Evolutionary conservation across 2,797 vertebrate species (phyloP).

Genomic region (Myotis pilosus): DNA sequence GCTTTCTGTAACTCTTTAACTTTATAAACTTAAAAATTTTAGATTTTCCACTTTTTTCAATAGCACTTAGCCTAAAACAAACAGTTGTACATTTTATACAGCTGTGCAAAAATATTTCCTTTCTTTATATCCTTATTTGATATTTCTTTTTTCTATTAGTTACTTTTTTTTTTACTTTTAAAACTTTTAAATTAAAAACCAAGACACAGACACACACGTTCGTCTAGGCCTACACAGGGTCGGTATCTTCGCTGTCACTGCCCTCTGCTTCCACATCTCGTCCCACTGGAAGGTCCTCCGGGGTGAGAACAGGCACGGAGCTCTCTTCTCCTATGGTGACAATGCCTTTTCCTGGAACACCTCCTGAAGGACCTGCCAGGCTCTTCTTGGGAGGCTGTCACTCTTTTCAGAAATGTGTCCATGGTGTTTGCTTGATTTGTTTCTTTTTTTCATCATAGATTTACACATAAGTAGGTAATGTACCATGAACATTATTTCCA

Average conservation of each 20-base stretch:
- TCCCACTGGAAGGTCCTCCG: neutral
- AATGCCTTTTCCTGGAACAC: neutral
- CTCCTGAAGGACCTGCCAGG: no score
- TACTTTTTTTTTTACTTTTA: neutral
- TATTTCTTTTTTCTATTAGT: neutral
- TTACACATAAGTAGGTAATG: neutral
- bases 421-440: neutral
- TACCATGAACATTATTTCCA: neutral
- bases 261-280: neutral
- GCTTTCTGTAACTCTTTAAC: neutral
- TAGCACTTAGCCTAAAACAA: neutral
- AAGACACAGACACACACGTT: neutral
- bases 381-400: neutral
- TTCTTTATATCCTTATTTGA: neutral
- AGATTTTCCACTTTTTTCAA: neutral
- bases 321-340: neutral
- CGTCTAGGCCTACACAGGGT: no score
- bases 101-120: neutral
- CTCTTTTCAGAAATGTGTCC: neutral
- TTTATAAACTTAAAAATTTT: neutral
- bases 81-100: neutral
- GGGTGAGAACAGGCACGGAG: neutral
- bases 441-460: neutral
- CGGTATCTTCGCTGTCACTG: neutral
- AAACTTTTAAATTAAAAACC: neutral